A percentile compares a stretch with the other conserved stretches of the same genome.
Evolutionary conservation across 2,888 invertebrate species (phyloP).

Genomic region (Tortricodes alternella): DNA sequence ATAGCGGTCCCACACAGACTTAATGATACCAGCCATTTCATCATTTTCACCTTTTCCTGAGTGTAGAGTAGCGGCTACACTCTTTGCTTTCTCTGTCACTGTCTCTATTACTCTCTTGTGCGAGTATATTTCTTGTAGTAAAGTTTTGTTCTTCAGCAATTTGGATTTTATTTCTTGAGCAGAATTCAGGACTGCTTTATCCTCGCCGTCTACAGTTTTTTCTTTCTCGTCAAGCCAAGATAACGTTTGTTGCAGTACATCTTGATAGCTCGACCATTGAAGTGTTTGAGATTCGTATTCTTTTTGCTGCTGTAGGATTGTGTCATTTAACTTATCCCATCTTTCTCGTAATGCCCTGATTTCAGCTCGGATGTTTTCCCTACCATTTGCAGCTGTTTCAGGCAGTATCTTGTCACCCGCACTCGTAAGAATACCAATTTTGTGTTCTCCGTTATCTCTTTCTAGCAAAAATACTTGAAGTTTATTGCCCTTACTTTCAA

Average conservation of each 20-base stretch:
- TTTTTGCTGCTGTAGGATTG: conserved; percentile 92
- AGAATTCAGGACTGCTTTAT: conserved; percentile 87
- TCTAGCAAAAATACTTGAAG: conserved; percentile 89
- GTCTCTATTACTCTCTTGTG: conserved; percentile 96
- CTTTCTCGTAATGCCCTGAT: conserved; percentile 90
- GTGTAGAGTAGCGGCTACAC: conserved; percentile 83
- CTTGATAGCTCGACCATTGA: conserved; percentile 93
- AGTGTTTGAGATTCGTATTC: conserved; percentile 91
- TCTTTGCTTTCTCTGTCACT: conserved; percentile 93
- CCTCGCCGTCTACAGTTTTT: conserved; percentile 87
- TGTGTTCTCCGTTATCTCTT: conserved; percentile 91
- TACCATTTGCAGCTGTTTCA: conserved; percentile 94
- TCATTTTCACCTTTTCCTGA: conserved; percentile 80
- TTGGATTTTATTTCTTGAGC: conserved; percentile 93
- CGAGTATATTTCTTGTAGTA: conserved; percentile 93
- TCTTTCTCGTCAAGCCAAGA: conserved; percentile 95
- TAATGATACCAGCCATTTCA: conserved; percentile 87
- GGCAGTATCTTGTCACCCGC: conserved; percentile 95
- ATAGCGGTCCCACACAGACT: conserved; percentile 89
- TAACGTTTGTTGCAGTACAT: conserved; percentile 90
- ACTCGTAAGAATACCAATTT: conserved; percentile 87
- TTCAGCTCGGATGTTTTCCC: conserved; percentile 94
- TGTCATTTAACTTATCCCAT: conserved; percentile 94
- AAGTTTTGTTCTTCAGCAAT: conserved; percentile 91
- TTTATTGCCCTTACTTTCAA: conserved; percentile 86